Evolutionary conservation across 92 coral and sea anemone genomes (phyloP).

Genomic region (Montipora capitata): DNA sequence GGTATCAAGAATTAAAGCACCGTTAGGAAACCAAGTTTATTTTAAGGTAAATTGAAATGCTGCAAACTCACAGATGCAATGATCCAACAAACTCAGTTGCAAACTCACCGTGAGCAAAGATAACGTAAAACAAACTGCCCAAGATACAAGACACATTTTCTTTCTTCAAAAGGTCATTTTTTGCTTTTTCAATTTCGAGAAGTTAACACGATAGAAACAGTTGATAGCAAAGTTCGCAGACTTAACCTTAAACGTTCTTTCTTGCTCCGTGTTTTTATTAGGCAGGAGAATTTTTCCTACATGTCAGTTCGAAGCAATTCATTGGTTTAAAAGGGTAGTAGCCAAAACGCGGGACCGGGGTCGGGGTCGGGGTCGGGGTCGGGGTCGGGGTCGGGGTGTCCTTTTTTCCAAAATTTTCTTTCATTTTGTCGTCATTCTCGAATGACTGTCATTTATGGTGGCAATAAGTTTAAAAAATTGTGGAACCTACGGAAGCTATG

Average conservation of each 20-base stretch:
- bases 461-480: too few species aligned
- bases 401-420: too few species aligned
- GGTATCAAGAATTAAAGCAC: too few species aligned
- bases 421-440: too few species aligned
- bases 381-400: too few species aligned
- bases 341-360: too few species aligned
- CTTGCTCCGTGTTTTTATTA: not conserved
- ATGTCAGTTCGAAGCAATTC: not conserved
- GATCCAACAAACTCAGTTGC: not conserved
- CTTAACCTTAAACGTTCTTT: not conserved
- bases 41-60: not conserved
- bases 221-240: not conserved
- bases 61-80: not conserved
- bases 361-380: too few species aligned
- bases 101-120: not conserved
- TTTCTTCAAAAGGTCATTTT: conserved; percentile 29
- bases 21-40: not conserved
- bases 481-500: too few species aligned
- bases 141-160: conserved; percentile 1
- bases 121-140: not conserved
- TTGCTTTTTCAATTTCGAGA: too few species aligned
- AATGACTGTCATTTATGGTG: too few species aligned
- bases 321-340: too few species aligned
- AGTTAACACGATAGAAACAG: not conserved
- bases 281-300: not conserved